Conservation (phyloP, 2,888 invertebrate genomes). For the Tipula vernalis region DNA sequence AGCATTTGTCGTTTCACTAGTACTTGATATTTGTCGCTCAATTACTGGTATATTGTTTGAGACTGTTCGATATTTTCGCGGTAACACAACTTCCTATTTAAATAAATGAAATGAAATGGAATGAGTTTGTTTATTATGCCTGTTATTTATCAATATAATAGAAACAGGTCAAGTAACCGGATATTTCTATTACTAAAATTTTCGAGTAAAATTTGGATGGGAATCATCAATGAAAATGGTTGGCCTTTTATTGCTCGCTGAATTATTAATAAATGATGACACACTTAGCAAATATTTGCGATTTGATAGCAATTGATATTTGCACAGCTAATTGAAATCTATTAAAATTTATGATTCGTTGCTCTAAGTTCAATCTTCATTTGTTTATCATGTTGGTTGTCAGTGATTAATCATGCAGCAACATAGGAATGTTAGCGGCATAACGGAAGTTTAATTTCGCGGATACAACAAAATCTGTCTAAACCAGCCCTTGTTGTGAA, state of each 20-base stretch:
- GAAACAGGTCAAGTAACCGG: neutral
- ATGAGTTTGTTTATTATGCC: neutral
- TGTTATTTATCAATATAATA: neutral
- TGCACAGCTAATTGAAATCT: neutral
- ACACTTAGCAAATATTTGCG: neutral
- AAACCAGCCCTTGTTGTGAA: no score
- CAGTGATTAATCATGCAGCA: neutral
- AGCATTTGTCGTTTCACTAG: conserved; percentile 22
- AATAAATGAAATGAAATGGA: conserved; percentile 12
- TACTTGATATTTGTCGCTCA: neutral
- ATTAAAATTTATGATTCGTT: neutral
- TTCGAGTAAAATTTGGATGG: neutral
- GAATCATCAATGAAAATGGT: neutral
- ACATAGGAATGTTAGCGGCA: neutral
- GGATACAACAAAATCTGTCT: no score
- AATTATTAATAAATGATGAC: neutral
- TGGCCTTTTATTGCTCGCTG: neutral
- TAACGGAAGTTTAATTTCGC: no score
- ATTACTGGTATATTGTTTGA: conserved; percentile 38
- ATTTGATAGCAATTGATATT: neutral
- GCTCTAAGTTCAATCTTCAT: neutral
- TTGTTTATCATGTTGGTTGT: neutral
- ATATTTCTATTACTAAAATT: neutral
- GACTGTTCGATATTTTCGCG: conserved; percentile 67
- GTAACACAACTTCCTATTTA: conserved; percentile 62